Evolutionary conservation across 1,140 invertebrate genomes (phyloP).

Genomic region (Ceratina australensis): DNA sequence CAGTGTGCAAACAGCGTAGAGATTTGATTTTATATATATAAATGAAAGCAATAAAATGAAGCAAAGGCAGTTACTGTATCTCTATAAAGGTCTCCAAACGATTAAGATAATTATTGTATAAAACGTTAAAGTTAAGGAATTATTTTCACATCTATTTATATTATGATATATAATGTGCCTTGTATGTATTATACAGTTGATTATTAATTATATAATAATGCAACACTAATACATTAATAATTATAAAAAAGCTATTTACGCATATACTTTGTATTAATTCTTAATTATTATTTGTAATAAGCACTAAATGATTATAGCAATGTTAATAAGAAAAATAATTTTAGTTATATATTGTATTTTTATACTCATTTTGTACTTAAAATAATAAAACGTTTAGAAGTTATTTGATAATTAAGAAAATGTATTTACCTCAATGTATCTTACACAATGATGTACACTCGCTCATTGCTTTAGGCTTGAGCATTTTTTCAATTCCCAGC

Average conservation of each 20-base stretch:
- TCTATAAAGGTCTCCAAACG: too few species aligned
- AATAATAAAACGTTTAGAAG: slow-evolving; percentile 63
- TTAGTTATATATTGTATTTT: slow-evolving; percentile 71
- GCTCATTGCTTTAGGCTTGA: slow-evolving; percentile 67
- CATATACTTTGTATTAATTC: slow-evolving; percentile 43
- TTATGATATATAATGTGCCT: slow-evolving; percentile 47
- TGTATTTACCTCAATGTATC: slow-evolving; percentile 9
- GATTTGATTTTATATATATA: too few species aligned
- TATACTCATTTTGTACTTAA: slow-evolving; percentile 78
- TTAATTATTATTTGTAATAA: slow-evolving; percentile 36
- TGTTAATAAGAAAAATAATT: slow-evolving; percentile 49
- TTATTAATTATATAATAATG: slow-evolving; percentile 21
- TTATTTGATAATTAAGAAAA: slow-evolving; percentile 17
- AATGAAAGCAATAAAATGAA: too few species aligned
- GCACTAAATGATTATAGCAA: slow-evolving; percentile 28
- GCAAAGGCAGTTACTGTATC: too few species aligned
- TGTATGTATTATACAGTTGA: slow-evolving; percentile 29
- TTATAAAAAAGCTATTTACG: slow-evolving; percentile 35
- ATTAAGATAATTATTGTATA: too few species aligned
- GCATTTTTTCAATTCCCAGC: slow-evolving; percentile 52
- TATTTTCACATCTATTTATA: slow-evolving; percentile 42
- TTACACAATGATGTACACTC: neutral
- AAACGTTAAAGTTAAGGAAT: slow-evolving; percentile 11
- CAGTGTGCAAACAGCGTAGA: too few species aligned
- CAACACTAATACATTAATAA: slow-evolving; percentile 29